These are phyloP conservation scores for Ibidorhyncha struthersii DNA, from an alignment of 2,113 vertebrate genomes.

Conservation along the genomic window DNA sequence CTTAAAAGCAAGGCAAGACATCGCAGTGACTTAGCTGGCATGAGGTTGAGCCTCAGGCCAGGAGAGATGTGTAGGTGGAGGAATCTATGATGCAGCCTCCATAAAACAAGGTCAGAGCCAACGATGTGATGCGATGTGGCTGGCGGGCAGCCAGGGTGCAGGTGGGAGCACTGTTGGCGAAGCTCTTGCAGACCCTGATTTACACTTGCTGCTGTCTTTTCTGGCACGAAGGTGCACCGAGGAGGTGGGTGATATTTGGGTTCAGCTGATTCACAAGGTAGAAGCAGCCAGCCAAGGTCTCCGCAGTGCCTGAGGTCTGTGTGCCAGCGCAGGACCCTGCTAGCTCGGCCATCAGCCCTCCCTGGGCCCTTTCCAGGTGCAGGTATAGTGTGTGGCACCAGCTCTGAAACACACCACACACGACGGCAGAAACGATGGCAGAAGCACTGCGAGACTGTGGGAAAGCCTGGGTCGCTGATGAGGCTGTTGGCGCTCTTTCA, in stretches of 20 bases:
- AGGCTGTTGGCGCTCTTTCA: background rate
- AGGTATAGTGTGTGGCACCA: rapidly evolving
- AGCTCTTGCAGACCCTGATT: background rate
- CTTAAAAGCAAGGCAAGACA: background rate
- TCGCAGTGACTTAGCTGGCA: background rate
- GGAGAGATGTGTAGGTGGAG: background rate
- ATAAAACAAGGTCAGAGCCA: background rate
- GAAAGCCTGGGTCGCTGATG: background rate
- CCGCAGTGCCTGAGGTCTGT: rapidly evolving
- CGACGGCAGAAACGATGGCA: rapidly evolving
- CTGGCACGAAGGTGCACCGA: background rate
- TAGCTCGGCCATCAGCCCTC: background rate
- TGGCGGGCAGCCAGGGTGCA: background rate
- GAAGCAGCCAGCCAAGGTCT: background rate
- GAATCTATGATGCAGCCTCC: background rate
- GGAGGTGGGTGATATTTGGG: background rate
- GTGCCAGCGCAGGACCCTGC: background rate
- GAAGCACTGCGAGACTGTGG: background rate
- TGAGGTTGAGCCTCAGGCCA: background rate
- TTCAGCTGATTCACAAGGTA: background rate
- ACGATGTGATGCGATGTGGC: background rate
- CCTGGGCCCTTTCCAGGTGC: background rate
- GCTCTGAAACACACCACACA: background rate
- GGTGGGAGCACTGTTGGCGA: rapidly evolving
- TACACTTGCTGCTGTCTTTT: background rate